Evolutionary conservation across 2,797 vertebrate species (phyloP).

Genomic region (Aldrovandia affinis): DNA sequence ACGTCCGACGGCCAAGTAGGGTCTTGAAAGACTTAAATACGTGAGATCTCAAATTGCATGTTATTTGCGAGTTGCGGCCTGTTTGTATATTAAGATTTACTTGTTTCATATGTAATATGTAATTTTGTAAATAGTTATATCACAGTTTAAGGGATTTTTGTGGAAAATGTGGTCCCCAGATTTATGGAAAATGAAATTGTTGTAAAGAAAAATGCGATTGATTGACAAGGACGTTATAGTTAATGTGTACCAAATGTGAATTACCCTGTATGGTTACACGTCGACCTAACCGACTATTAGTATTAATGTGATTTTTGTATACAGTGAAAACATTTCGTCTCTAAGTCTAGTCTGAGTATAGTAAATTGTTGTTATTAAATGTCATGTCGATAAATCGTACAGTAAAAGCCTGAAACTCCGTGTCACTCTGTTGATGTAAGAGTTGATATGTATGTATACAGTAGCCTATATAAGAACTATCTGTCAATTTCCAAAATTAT

Average conservation of each 20-base stretch:
- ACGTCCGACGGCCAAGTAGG: conserved; percentile 77
- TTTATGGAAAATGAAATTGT: conserved; percentile 87
- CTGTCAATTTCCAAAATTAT: conserved; percentile 70
- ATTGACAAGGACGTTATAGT: conserved; percentile 99
- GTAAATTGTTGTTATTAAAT: conserved; percentile 98
- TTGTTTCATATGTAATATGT: conserved; percentile 95
- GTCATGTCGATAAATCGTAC: conserved; percentile 99
- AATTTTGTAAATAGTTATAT: conserved; percentile 99
- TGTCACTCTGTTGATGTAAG: conserved; percentile 99
- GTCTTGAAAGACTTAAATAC: conserved; percentile 82
- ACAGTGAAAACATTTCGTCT: conserved; percentile 99
- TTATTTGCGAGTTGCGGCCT: conserved; percentile 82
- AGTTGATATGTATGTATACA: conserved; percentile 80
- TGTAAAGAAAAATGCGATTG: conserved; percentile 86
- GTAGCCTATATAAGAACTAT: conserved; percentile 82
- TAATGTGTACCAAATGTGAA: conserved; percentile 99
- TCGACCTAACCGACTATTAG: conserved; percentile 98
- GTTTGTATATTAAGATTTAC: conserved; percentile 94
- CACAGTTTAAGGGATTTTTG: conserved; percentile 90
- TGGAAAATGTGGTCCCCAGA: conserved; percentile 95
- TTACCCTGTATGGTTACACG: conserved; percentile 99
- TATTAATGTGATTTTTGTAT: conserved; percentile 99
- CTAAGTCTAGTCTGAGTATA: conserved; percentile 98
- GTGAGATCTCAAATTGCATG: conserved; percentile 80
- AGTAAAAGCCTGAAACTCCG: conserved; percentile 98